Evolutionary conservation across 2,888 invertebrate species (phyloP), one percentile per base, ranked within the genome.

Genomic region (Cheilosia scutellata): DNA sequence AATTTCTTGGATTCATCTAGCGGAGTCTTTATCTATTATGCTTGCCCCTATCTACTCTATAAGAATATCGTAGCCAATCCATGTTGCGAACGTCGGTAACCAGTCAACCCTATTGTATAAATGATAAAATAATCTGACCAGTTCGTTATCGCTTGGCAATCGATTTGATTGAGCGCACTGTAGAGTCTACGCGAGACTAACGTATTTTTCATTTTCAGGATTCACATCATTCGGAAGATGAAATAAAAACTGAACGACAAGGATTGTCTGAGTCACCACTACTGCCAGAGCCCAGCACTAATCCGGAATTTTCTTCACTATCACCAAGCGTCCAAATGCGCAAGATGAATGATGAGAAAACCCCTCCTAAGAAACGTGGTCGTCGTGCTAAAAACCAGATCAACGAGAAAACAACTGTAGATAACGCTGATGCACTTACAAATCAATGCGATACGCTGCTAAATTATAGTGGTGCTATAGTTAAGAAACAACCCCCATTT

Each of bases 291-390:
- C 5, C 42, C 7, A 60, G 37, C 37, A 68, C 53, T 25, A 29
- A 75, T 3, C 16, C 75, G 7, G 66, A 60, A 4, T 16, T 70
- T 13, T 27, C 49, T 7, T 66, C 66, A 4, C 5, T 71, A 51
- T 86, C 80, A 53, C 83, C 75, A 25, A 87, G 70, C 66, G 60
- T 79, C 11, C 82, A 79, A 20, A 49, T 78, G 89, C 75, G 77
- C 2, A 87, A 82, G 27, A 20, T 78, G 25, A 82, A 87, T 33
- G 82, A 91, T 31, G 91, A 91, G 53, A 91, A 91, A 80, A 90
- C 90, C 9, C 90, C 90, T 58, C 92, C 92, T 5, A 92, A 92
- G 60, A 92, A 92, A 60, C 90, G 92, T 2, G 92, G 92, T 0
- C 90, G 92, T 27, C 92, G 92, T 60, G 90, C 92, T 3, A 91